These are phyloP conservation scores for Protobothrops mucrosquamatus DNA, from an alignment of 2,113 vertebrate genomes.

Conservation along the genomic window DNA sequence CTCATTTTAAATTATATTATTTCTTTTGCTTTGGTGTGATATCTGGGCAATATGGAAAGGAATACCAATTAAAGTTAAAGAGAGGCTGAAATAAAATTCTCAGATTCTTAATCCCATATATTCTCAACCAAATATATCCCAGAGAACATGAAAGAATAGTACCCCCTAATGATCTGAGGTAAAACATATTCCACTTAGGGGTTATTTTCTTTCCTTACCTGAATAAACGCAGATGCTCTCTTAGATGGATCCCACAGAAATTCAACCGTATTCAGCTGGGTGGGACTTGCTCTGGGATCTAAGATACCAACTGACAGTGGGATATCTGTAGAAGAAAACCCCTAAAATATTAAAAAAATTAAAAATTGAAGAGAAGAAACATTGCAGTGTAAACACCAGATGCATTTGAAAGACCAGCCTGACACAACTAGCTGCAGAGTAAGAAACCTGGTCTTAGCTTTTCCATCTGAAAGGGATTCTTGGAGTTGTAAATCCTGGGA, in stretches of 20 bases:
- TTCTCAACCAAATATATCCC: neutral
- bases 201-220: constrained; percentile 71
- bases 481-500: neutral
- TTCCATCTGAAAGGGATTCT: neutral
- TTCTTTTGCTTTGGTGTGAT: neutral
- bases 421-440: neutral
- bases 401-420: constrained; percentile 38
- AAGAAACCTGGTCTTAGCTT: neutral
- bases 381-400: constrained; percentile 46
- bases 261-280: constrained; percentile 90
- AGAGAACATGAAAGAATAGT: neutral
- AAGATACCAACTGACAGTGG: constrained; percentile 88
- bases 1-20: neutral
- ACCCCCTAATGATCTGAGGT: neutral
- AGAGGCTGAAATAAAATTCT: neutral
- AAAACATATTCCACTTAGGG: neutral
- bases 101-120: neutral
- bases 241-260: constrained; percentile 93
- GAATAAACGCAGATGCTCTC: constrained; percentile 87
- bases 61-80: neutral
- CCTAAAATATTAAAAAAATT: constrained; percentile 74
- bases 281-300: constrained; percentile 84
- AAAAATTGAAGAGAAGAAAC: constrained; percentile 64
- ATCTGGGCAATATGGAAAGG: neutral
- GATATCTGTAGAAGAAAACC: constrained; percentile 82